These are phyloP conservation scores for Epinephelus lanceolatus DNA, from an alignment of 2,113 vertebrate species.

Conservation along the genomic window DNA sequence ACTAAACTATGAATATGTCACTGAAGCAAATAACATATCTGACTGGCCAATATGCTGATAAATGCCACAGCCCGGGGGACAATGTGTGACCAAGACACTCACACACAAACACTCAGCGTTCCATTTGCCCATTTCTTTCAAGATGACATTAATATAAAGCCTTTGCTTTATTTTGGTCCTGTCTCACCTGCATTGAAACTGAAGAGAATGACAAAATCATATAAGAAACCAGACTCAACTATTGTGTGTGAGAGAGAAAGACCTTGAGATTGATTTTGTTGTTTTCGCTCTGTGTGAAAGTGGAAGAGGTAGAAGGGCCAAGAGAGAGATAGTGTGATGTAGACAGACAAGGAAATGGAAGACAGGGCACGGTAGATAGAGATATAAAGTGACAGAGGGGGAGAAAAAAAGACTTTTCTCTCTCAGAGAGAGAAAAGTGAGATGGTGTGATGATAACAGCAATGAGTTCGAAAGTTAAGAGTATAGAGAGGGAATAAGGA, in stretches of 20 bases:
- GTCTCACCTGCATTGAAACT: constrained; percentile 20
- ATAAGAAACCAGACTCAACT: background rate
- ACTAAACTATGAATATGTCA: constrained; percentile 62
- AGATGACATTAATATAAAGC: constrained; percentile 2
- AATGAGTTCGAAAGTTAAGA: constrained; percentile 27
- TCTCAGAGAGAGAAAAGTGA: constrained; percentile 35
- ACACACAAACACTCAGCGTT: background rate
- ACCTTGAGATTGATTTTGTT: constrained; percentile 49
- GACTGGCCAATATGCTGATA: constrained; percentile 48
- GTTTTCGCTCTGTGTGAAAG: constrained; percentile 42
- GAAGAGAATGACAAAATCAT: constrained; percentile 5
- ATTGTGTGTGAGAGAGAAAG: background rate
- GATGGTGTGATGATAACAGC: constrained; percentile 34
- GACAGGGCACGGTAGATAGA: constrained; percentile 22
- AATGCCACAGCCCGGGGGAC: constrained; percentile 55
- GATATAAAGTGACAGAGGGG: constrained; percentile 61
- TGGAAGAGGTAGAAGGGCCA: constrained; percentile 45
- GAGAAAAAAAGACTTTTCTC: constrained; percentile 26
- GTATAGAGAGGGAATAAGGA: constrained; percentile 3
- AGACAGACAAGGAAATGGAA: constrained; percentile 45
- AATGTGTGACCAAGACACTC: constrained; percentile 11
- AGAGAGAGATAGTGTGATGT: constrained; percentile 38
- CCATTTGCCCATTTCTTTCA: constrained; percentile 13
- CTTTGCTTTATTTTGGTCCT: background rate
- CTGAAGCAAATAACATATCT: constrained; percentile 54